Conservation (phyloP, 2,797 vertebrate species). For the Xiphorhynchus erythropygius region DNA sequence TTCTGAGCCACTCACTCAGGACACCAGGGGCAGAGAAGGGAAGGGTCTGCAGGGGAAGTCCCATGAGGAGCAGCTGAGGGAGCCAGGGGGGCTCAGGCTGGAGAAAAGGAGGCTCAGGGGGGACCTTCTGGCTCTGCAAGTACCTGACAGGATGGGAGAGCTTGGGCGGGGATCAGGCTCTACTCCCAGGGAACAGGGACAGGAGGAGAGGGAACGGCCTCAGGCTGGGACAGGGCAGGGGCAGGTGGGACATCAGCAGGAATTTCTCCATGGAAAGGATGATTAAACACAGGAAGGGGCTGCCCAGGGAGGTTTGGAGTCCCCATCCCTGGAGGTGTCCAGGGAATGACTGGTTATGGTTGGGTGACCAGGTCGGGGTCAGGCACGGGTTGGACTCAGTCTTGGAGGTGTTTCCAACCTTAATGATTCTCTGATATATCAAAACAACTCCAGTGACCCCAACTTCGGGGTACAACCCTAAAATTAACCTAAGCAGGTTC, state of each 20-base stretch:
- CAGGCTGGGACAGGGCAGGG: accelerated
- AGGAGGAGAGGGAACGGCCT: neutral
- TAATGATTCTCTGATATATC: neutral
- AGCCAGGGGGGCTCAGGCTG: neutral
- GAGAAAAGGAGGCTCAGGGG: neutral
- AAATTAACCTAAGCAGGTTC: neutral
- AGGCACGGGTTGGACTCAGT: accelerated
- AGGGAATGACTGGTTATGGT: accelerated
- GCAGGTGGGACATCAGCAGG: accelerated
- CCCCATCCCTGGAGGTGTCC: neutral
- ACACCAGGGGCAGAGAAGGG: accelerated
- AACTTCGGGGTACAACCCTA: neutral
- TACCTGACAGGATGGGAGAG: neutral
- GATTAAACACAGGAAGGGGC: accelerated
- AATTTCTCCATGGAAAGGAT: accelerated
- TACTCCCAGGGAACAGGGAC: neutral
- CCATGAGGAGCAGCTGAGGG: neutral
- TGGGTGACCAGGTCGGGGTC: neutral
- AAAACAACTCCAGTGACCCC: neutral
- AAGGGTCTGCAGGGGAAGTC: neutral
- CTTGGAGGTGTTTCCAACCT: neutral
- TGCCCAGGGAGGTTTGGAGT: neutral
- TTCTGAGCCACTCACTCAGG: neutral
- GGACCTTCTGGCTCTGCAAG: neutral
- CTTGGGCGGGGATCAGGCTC: accelerated